These are phyloP conservation scores for Drosophila sproati DNA, from an alignment of 1,140 invertebrate genomes.

Conservation along the genomic window DNA sequence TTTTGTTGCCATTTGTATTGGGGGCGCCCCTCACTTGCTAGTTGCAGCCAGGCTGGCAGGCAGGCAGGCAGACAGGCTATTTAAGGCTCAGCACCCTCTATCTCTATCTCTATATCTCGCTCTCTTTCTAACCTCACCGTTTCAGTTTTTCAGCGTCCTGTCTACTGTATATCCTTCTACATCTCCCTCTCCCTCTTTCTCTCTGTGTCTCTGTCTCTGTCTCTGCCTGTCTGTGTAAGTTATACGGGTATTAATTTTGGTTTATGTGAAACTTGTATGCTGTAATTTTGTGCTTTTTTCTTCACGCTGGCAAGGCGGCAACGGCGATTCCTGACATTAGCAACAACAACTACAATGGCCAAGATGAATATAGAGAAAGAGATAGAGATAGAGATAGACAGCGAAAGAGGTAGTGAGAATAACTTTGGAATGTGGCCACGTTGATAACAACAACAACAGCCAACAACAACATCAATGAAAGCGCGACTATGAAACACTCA, in stretches of 20 bases:
- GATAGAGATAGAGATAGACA: conserved; percentile 9
- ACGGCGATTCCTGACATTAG: conserved; percentile 52
- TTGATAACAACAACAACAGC: conserved; percentile 43
- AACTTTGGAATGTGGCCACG: conserved; percentile 24
- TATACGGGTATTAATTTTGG: conserved; percentile 75
- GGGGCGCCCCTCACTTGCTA: background rate
- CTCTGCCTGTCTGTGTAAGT: conserved; percentile 55
- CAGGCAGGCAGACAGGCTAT: conserved; percentile 25
- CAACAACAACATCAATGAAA: conserved; percentile 32
- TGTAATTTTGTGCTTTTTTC: conserved; percentile 54
- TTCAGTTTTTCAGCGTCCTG: conserved; percentile 17
- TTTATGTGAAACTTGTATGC: conserved; percentile 74
- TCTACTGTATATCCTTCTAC: conserved; percentile 14
- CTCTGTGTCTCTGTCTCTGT: conserved; percentile 13
- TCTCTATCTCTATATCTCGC: background rate
- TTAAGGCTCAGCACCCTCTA: conserved; percentile 21
- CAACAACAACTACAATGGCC: conserved; percentile 30
- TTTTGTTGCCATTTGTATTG: conserved; percentile 56
- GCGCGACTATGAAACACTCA: conserved; percentile 48
- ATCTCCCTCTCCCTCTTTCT: conserved; percentile 2
- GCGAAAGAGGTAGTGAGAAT: conserved; percentile 6
- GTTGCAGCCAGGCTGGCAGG: background rate
- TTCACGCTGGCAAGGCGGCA: conserved; percentile 16
- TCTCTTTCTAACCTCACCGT: conserved; percentile 23
- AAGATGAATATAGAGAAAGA: conserved; percentile 6